Conservation (phyloP, 2,797 vertebrate genomes). For the Centroberyx gerrardi region DNA sequence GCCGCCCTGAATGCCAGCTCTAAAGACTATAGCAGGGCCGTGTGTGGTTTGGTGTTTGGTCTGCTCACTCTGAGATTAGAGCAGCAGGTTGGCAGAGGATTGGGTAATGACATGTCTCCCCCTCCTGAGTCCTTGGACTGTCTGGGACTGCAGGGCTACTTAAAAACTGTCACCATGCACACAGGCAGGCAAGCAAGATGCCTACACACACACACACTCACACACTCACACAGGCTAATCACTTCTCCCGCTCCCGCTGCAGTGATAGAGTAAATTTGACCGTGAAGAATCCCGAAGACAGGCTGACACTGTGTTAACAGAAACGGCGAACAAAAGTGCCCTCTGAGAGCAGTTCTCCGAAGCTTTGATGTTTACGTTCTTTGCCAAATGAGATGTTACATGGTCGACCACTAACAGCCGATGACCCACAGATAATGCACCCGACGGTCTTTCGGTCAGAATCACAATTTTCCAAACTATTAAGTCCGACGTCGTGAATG, state of each 20-base stretch:
- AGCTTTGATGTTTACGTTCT: conserved; percentile 46
- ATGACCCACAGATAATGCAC: conserved; percentile 56
- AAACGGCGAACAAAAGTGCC: background rate
- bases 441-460: conserved; percentile 39
- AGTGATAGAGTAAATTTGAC: conserved; percentile 41
- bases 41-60: conserved; percentile 82
- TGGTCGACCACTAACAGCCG: conserved; percentile 59
- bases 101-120: conserved; percentile 83
- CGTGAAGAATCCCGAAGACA: conserved; percentile 45
- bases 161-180: conserved; percentile 50
- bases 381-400: conserved; percentile 71
- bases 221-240: conserved; percentile 7
- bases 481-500: conserved; percentile 18
- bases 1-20: conserved; percentile 56
- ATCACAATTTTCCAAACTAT: conserved; percentile 42
- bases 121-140: conserved; percentile 79
- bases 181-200: conserved; percentile 15
- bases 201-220: conserved; percentile 40
- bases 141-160: conserved; percentile 70
- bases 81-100: conserved; percentile 79
- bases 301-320: conserved; percentile 28
- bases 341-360: background rate
- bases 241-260: conserved; percentile 21
- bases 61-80: conserved; percentile 81
- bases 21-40: conserved; percentile 77